Base-by-base conservation (phyloP, 2,797 vertebrate genomes). In the Oophaga sylvatica region DNA sequence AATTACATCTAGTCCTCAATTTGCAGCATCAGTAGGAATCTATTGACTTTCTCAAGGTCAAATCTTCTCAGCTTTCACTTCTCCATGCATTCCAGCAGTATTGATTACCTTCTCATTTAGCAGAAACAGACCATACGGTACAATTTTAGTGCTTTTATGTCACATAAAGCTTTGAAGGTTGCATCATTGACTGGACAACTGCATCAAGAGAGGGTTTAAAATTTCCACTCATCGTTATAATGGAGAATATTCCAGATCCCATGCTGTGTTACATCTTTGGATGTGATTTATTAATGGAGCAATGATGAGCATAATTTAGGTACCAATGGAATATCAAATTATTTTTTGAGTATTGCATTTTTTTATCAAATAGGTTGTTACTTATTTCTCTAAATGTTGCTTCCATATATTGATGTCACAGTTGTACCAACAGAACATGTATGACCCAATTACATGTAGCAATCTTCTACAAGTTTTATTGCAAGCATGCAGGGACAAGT, bases 11-110 rank as follows among this genome's bases (percentile, higher is more conserved):
- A 41, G 53, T 78, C 71, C 29, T 63, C 59, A 76, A 84, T 41
- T 59, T 45, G 45, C 48, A 85, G 71, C 60, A 70, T 78, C 71
- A 63, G 67, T 78, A 83, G 29, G 17, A 83, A 13, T 53, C 31
- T 73, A 83, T 86, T 67, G 88, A 79, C 80, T 20, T 86, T 86
- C n/a, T 83, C 84, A 89, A 89, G 84, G 84, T 77, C 80, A 83
- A 35, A 89, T 48, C 31, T n/a, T 56, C 19, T 70, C 81, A 78
- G 80, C 84, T 82, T 73, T 86, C 62, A 79, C 83, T 60, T 82
- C 70, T 35, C 71, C 79, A 70, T 62, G 82, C 35, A 79, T 48
- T 77, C 71, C 45, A 60, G 79, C 71, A 29, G 12, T 86, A 89
- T 85, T 77, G 87, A 88, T 85, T 85, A 22, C 77, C 59, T 67